phyloP scores from a whole-genome alignment of 2,888 invertebrate species.

The Dione juno region DNA sequence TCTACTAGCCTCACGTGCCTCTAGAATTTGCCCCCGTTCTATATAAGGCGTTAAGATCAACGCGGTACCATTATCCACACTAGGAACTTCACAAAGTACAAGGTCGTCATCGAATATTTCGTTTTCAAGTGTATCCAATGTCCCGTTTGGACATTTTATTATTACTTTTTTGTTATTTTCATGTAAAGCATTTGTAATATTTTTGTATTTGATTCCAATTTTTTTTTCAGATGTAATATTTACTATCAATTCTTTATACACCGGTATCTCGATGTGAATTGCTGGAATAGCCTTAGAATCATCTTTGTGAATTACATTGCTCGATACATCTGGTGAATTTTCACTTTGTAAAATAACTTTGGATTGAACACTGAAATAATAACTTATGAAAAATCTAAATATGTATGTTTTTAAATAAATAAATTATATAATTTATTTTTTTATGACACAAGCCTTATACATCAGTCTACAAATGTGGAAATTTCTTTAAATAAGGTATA shows the following conservation, averaged over 20 bases:
- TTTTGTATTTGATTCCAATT: not conserved
- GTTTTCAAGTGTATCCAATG: constrained; percentile 30
- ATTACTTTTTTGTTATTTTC: not conserved
- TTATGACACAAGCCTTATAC: too few species aligned
- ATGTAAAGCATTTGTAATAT: not conserved
- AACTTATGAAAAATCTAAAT: not conserved
- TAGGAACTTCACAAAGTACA: constrained; percentile 31
- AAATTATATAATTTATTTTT: too few species aligned
- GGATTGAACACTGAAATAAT: constrained; percentile 57
- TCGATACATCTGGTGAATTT: constrained; percentile 28
- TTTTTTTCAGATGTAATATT: constrained; percentile 20
- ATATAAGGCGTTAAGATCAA: constrained; percentile 70
- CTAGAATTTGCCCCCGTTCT: constrained; percentile 61
- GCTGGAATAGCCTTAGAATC: constrained; percentile 17
- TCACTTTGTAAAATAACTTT: constrained; percentile 53
- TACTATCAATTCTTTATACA: constrained; percentile 30
- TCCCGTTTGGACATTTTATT: not conserved
- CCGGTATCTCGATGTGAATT: constrained; percentile 34
- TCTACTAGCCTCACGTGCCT: constrained; percentile 64
- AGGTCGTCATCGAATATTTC: constrained; percentile 30
- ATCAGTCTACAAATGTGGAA: too few species aligned
- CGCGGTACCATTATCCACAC: constrained; percentile 40
- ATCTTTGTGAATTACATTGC: constrained; percentile 29
- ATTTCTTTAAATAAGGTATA: too few species aligned
- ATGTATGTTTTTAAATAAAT: too few species aligned